These are phyloP conservation scores for Catostylus mosaicus DNA, from an alignment of 30 jellyfish, hydroid and myxozoan species.

Conservation along the genomic window DNA sequence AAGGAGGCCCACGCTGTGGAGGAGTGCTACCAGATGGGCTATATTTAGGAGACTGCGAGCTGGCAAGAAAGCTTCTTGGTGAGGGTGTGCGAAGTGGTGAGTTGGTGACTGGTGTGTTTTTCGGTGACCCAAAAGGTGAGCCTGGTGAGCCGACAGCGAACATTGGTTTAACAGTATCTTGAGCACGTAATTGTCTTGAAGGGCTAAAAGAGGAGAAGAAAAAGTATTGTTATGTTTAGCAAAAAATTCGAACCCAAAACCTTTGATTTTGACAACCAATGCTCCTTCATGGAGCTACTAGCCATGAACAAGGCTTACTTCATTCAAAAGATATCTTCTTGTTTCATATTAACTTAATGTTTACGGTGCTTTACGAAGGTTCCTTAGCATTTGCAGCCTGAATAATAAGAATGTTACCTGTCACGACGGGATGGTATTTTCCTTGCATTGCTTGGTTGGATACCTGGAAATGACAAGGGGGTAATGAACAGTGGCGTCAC, in stretches of 20 bases:
- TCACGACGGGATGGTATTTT: conserved; percentile 2
- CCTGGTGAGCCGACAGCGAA: conserved; percentile 73
- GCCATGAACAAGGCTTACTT: too few relatives aligned
- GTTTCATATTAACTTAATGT: too few relatives aligned
- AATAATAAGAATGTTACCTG: not conserved
- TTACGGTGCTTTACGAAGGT: too few relatives aligned
- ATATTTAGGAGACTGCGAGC: conserved; percentile 35
- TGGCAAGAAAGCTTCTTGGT: conserved; percentile 16
- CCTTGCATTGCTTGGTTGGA: conserved; percentile 14
- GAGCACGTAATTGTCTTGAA: not conserved
- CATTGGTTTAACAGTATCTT: conserved; percentile 18
- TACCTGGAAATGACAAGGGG: not conserved
- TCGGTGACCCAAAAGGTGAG: conserved; percentile 67
- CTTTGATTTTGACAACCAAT: too few relatives aligned
- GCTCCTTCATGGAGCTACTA: too few relatives aligned
- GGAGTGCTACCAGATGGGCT: conserved; percentile 35
- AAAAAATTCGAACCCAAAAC: too few relatives aligned
- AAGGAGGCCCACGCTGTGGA: conserved; percentile 24
- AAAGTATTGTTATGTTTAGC: not conserved
- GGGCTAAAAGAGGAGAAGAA: conserved; percentile 7
- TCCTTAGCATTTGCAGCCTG: not conserved
- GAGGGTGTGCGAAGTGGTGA: conserved; percentile 63
- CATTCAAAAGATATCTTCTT: too few relatives aligned
- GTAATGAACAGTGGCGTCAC: not conserved
- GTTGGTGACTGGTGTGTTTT: conserved; percentile 57